Evolutionary conservation across 2,113 vertebrate genomes (phyloP).

Genomic region (Gnathonemus echidnorhynchus): DNA sequence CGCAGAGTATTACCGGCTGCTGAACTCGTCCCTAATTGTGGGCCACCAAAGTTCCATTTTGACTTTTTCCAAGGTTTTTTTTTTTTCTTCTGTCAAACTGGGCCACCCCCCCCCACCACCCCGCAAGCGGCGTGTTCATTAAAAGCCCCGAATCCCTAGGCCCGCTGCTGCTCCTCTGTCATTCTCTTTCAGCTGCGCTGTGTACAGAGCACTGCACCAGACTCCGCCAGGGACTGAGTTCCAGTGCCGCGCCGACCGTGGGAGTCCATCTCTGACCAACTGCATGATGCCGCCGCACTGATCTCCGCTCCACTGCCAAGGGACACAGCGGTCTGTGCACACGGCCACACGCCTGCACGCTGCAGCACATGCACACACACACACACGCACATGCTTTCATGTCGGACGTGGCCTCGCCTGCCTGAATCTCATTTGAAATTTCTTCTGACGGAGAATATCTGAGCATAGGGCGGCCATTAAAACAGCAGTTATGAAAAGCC

Average conservation of each 20-base stretch:
- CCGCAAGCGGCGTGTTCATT: slow-evolving; percentile 53
- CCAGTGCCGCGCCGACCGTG: slow-evolving; percentile 38
- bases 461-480: slow-evolving; percentile 73
- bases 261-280: slow-evolving; percentile 36
- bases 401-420: slow-evolving; percentile 36
- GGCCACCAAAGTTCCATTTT: slow-evolving; percentile 29
- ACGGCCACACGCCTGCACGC: not conserved
- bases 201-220: slow-evolving; percentile 34
- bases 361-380: slow-evolving; percentile 8
- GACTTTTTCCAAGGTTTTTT: slow-evolving; percentile 52
- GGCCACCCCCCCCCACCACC: slow-evolving; percentile 48
- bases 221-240: slow-evolving; percentile 33
- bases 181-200: slow-evolving; percentile 64
- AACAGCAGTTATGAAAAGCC: slow-evolving; percentile 66
- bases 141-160: slow-evolving; percentile 60
- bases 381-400: slow-evolving; percentile 28
- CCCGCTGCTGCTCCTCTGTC: slow-evolving; percentile 53
- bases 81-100: slow-evolving; percentile 60
- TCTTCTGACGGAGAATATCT: slow-evolving; percentile 79
- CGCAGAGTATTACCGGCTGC: slow-evolving; percentile 10
- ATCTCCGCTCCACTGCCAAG: not conserved
- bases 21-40: slow-evolving; percentile 17
- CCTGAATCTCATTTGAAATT: slow-evolving; percentile 66
- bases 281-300: not conserved
- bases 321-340: not conserved